phyloP scores from a whole-genome alignment of 2,888 invertebrate genomes.

The Cataglyphis altisquamis region DNA sequence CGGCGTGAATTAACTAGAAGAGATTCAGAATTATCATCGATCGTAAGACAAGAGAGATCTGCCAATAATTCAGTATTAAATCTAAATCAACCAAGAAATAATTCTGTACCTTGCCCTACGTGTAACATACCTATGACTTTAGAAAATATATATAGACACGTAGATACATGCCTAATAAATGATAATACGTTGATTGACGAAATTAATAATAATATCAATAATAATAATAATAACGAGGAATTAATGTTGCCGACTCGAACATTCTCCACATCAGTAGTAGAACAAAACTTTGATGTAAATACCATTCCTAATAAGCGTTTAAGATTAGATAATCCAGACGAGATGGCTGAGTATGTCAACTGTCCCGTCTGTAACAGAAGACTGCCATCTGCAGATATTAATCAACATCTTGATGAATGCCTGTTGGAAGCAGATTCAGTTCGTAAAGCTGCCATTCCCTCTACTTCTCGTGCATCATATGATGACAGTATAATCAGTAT shows the following conservation, averaged over 20 bases:
- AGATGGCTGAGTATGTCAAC: conserved; percentile 61
- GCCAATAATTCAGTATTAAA: background rate
- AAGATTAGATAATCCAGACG: conserved; percentile 52
- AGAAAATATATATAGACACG: conserved; percentile 59
- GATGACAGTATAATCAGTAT: conserved; percentile 56
- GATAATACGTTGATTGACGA: conserved; percentile 31
- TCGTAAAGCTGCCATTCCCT: conserved; percentile 10
- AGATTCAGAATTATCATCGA: background rate
- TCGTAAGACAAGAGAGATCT: background rate
- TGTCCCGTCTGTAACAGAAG: conserved; percentile 86
- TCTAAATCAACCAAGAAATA: background rate
- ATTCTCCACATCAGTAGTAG: conserved; percentile 3
- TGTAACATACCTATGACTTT: conserved; percentile 55
- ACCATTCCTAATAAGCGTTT: conserved; percentile 52
- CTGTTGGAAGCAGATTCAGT: conserved; percentile 43
- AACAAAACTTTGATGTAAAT: conserved; percentile 41
- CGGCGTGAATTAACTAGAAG: background rate
- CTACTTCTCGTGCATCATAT: conserved; percentile 8
- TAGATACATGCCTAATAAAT: conserved; percentile 61
- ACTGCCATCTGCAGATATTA: conserved; percentile 81
- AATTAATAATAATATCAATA: conserved; percentile 37
- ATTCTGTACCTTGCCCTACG: conserved; percentile 61
- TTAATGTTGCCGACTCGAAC: conserved; percentile 21
- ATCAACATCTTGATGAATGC: conserved; percentile 83
- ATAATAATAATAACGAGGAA: conserved; percentile 25